These are phyloP conservation scores for Alethe diademata DNA, from an alignment of 2,113 vertebrate genomes.

Conservation along the genomic window DNA sequence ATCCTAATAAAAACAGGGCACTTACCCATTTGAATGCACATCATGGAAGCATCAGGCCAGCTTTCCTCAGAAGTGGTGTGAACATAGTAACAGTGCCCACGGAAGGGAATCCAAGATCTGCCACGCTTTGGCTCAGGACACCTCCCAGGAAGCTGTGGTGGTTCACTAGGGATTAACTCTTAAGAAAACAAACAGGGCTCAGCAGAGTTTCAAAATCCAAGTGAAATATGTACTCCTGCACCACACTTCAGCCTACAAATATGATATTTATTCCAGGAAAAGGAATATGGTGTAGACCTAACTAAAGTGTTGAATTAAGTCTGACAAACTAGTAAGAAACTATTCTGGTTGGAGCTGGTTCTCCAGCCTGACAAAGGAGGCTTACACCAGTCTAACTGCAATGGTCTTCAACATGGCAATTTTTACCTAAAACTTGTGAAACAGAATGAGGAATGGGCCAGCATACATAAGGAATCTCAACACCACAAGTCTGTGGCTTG, in stretches of 20 bases:
- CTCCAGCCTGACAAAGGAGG: background rate
- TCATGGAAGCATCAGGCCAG: slow-evolving; percentile 88
- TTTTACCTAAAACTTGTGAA: background rate
- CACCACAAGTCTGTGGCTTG: background rate
- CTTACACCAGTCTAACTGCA: background rate
- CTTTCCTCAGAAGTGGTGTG: slow-evolving; percentile 60
- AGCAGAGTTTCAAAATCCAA: background rate
- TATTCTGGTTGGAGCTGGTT: background rate
- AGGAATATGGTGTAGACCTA: background rate
- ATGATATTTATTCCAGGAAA: background rate
- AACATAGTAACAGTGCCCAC: slow-evolving; percentile 87
- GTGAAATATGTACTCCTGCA: background rate
- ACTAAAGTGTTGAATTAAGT: background rate
- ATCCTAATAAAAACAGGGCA: background rate
- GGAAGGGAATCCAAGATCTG: slow-evolving; percentile 87
- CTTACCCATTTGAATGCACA: slow-evolving; percentile 85
- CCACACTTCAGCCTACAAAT: background rate
- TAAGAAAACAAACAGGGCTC: background rate
- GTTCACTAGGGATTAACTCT: slow-evolving; percentile 82
- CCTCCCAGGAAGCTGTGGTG: slow-evolving; percentile 85
- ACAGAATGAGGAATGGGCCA: background rate
- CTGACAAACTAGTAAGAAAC: background rate
- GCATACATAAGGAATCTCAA: background rate
- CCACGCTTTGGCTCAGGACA: slow-evolving; percentile 78
- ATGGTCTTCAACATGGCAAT: background rate